Base-by-base conservation (phyloP, 1,140 invertebrate genomes). In the Tetramorium parvispinum region DNA sequence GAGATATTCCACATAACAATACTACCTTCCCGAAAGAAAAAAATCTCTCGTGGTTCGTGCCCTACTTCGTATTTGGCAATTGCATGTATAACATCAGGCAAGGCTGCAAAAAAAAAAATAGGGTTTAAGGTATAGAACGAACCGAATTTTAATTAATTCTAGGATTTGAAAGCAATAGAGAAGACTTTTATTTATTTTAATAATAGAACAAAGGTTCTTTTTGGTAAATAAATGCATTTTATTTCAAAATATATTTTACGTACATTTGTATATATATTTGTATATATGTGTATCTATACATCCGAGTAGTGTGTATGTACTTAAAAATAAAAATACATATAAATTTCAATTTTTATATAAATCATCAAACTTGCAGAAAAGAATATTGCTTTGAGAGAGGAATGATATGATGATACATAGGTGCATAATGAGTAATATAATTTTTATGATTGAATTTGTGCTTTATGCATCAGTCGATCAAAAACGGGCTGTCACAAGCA, bases 1-100 rank as follows among this genome's bases (percentile, higher is more conserved):
- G 97, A 96, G 85, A 98, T 97, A 95, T 99, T 99, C 99, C 99
- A 99, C 94, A 99, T 97, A 0, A 99, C 98, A 18, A 98, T 96
- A 27, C 97, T 97, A 11, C 98, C 98, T 95, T 99, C 98, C 65
- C 97, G 96, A 92, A 98, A 98, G 91, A 98, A 97, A 94, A 97
- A 98, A 85, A 98, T 97, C 94, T 98, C 97, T 57, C 98, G 95
- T 0, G 96, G 95, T 93, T 98, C 97, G 46, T 95, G 91, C 18
- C 96, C 96, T 6, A 98, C 96, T 91, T 96, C 95, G 94, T 98
- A 98, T 90, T 97, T 98, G 6, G 98, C 97, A 3, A 96, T 94
- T 2, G 97, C 97, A 94, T 98, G 97, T 8, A 98, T 92, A 3
- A 97, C 97, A 95, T 98, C 97, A 59, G 96, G 94, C 24, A 96